phyloP scores from a whole-genome alignment of 2,888 invertebrate species.

The Mimachlamys varia region DNA sequence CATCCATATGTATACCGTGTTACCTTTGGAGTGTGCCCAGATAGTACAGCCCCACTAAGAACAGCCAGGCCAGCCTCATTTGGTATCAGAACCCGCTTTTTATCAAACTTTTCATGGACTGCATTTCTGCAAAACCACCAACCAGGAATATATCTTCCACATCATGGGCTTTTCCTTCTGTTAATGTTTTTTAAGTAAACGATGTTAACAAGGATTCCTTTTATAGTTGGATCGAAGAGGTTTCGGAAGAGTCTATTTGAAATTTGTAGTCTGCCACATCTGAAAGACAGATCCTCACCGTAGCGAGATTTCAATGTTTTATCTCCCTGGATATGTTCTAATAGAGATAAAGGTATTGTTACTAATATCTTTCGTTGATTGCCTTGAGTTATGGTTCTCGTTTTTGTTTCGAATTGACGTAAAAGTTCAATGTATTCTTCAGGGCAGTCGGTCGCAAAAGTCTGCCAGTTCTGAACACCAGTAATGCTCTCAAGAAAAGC shows the following conservation, averaged over 20 bases:
- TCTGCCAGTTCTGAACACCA: background rate
- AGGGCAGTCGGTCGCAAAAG: background rate
- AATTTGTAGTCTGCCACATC: background rate
- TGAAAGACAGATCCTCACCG: background rate
- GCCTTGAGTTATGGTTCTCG: background rate
- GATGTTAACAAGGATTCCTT: background rate
- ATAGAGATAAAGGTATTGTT: background rate
- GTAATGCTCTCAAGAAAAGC: slow-evolving; percentile 38
- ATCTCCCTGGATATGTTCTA: background rate
- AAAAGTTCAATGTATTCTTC: slow-evolving; percentile 48
- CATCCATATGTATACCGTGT: background rate
- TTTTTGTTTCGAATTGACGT: slow-evolving; percentile 46
- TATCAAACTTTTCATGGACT: background rate
- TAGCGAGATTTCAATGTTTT: background rate
- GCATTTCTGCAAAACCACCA: background rate
- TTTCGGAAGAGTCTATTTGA: background rate
- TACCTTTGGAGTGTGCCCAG: background rate
- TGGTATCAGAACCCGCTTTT: background rate
- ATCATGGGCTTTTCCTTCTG: background rate
- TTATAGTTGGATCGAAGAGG: background rate
- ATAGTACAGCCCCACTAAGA: background rate
- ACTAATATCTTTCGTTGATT: too few relatives aligned
- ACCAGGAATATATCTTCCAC: background rate
- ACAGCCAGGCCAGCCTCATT: background rate
- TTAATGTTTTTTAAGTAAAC: background rate